A percentile compares a stretch with the other conserved stretches of the same genome.
Conservation (phyloP, 2,797 vertebrate genomes). For the Potorous gilbertii region DNA sequence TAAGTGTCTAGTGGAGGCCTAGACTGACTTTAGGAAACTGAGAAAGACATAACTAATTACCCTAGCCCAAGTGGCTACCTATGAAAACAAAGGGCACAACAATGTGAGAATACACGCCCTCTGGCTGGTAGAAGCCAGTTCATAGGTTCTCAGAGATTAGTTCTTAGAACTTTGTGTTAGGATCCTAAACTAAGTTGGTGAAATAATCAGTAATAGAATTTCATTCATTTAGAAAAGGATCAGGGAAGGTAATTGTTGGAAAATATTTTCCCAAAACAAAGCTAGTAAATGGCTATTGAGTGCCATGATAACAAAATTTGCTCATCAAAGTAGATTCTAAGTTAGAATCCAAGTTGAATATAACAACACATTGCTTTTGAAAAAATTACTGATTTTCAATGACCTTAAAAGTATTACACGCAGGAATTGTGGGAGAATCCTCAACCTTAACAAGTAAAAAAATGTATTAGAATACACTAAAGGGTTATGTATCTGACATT, state of each 20-base stretch:
- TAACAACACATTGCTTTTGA: not conserved
- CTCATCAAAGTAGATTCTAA: not conserved
- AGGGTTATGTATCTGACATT: not conserved
- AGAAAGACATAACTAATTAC: no score
- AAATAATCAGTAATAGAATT: not conserved
- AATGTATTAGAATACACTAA: not conserved
- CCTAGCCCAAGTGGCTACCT: no score
- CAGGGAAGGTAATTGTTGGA: not conserved
- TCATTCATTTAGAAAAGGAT: not conserved
- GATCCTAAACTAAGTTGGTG: not conserved
- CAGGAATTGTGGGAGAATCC: not conserved
- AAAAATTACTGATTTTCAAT: not conserved
- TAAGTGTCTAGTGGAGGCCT: not conserved
- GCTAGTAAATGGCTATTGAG: not conserved
- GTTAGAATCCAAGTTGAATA: not conserved
- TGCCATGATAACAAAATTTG: not conserved
- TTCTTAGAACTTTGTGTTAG: not conserved
- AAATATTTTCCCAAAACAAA: not conserved
- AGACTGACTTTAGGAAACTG: no score
- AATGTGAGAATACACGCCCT: not conserved
- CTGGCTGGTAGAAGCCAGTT: not conserved
- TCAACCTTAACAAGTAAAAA: not conserved
- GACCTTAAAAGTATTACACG: not conserved
- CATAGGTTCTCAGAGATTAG: not conserved
- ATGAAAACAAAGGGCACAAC: no score